phyloP scores from a whole-genome alignment of 2,797 vertebrate species.

The Myiothlypis chrysogaster region DNA sequence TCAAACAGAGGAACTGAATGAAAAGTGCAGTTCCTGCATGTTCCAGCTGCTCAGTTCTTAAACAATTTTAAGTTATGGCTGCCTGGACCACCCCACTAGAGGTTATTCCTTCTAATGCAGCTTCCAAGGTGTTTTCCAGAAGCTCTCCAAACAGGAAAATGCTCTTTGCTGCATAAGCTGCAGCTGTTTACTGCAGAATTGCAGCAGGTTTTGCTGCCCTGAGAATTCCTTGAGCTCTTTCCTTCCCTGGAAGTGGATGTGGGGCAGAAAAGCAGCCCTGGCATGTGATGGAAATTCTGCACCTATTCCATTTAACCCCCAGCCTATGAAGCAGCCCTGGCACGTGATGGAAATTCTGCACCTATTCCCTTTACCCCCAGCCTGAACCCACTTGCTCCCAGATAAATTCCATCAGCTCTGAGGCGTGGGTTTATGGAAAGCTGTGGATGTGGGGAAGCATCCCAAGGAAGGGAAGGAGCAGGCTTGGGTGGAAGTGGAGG shows the following conservation, averaged over 20 bases:
- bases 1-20: not conserved
- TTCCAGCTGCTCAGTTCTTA: not conserved
- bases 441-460: not conserved
- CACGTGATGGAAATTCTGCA: too few species aligned
- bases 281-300: not conserved
- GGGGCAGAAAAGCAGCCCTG: not conserved
- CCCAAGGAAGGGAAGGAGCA: not conserved
- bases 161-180: not conserved
- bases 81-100: not conserved
- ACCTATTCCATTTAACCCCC: not conserved
- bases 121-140: not conserved
- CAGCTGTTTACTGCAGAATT: not conserved
- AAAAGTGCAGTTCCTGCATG: not conserved
- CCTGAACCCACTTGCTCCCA: not conserved
- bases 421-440: rapidly evolving
- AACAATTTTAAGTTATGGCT: not conserved
- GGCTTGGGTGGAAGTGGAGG: not conserved
- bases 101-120: not conserved
- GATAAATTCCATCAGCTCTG: not conserved
- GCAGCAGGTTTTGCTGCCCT: not conserved
- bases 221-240: not conserved
- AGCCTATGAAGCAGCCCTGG: too few species aligned
- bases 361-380: not conserved
- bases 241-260: not conserved
- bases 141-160: not conserved